Base-by-base conservation (phyloP, 2,888 invertebrate genomes). In the Silvanus unidentatus region DNA sequence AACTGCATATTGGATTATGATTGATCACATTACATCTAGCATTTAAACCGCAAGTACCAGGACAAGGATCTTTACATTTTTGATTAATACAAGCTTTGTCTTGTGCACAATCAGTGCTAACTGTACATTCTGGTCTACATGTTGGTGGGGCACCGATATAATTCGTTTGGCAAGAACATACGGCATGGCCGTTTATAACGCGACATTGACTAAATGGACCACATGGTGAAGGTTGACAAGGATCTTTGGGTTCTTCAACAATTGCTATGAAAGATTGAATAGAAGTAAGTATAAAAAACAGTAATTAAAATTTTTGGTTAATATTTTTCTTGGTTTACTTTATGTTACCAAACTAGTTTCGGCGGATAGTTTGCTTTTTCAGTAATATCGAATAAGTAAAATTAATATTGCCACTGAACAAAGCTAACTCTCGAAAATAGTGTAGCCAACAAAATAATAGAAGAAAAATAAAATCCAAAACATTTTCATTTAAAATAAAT, bases 1-100 rank as follows among this genome's bases (percentile, higher is more conserved):
- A 92, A 66, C 84, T 86, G 73, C 92, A 92, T 52, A 88, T 80
- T 32, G 91, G 88, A 68, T 87, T 88, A 66, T 92, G 92, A 69
- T 88, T 88, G 39, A 89, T 82, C 11, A 88, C 88, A 57, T 83
- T 82, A 66, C 92, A 92, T 54, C 84, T 78, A 2, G 91, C 88
- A 71, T 87, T 84, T 47, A 78, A 73, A 16, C 91, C 91, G 65
- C 92, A 92, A n/a, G 86, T 82, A 49, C 86, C 87, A 29, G 81
- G 76, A 67, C 91, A 92, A 39, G 90, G 90, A 69, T 91, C 86
- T 49, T 78, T 78, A 66, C 92, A 92, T 70, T 80, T 86, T 63
- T 85, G 82, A 66, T 82, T 82, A 41, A 86, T 78, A 65, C 93
- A 93, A 39, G 90, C 85, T 66, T 77, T 83, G 63, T 88, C 86